Evolutionary conservation across 2,888 invertebrate species (phyloP).

Genomic region (Caenorhabditis virilis): DNA sequence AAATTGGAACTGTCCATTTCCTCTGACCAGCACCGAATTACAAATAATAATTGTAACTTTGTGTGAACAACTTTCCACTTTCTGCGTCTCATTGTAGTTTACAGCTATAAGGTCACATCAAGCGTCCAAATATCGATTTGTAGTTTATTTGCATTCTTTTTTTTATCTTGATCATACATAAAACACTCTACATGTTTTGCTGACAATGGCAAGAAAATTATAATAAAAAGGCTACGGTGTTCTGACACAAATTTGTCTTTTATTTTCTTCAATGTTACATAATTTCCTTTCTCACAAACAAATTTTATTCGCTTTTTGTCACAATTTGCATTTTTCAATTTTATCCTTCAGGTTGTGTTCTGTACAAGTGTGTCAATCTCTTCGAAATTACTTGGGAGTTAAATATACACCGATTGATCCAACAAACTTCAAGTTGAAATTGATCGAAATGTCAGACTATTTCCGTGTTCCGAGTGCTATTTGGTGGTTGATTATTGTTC

Average conservation of each 20-base stretch:
- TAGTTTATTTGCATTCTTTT: too few species aligned
- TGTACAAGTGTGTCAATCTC: conserved; percentile 47
- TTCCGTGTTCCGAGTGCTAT: conserved; percentile 42
- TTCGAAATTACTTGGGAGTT: conserved; percentile 57
- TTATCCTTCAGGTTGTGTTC: conserved; percentile 34
- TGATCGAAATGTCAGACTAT: conserved; percentile 45
- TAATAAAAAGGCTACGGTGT: too few species aligned
- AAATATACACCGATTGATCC: conserved; percentile 44
- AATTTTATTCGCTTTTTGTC: conserved; percentile 12
- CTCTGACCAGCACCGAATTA: too few species aligned
- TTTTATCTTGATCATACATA: too few species aligned
- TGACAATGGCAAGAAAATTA: too few species aligned
- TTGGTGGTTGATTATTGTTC: conserved; percentile 59
- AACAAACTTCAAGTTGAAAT: conserved; percentile 18
- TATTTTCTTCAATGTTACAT: too few species aligned
- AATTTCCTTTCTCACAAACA: too few species aligned
- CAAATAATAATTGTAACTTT: background rate
- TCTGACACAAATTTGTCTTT: too few species aligned
- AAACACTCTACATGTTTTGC: too few species aligned
- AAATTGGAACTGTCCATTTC: too few species aligned
- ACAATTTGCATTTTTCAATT: conserved; percentile 4
- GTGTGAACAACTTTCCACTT: background rate
- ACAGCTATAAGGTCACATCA: background rate
- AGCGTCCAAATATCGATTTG: too few species aligned
- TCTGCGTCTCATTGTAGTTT: background rate